Evolutionary conservation across 2,113 vertebrate genomes (phyloP).

Genomic region (Phyllopteryx taeniolatus): DNA sequence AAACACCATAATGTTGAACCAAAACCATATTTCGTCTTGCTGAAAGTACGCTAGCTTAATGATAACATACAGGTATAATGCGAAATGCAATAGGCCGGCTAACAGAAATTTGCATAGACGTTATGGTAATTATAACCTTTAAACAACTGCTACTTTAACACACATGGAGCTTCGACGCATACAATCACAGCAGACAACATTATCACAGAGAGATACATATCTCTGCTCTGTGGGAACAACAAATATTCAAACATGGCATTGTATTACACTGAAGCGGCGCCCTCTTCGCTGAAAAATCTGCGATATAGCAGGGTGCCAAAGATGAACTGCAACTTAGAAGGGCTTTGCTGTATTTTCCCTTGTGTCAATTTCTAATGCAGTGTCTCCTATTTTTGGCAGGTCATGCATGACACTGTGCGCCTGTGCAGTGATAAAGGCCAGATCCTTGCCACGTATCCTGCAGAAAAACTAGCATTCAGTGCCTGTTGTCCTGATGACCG

Average conservation of each 20-base stretch:
- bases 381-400: slow-evolving; percentile 37
- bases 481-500: slow-evolving; percentile 93
- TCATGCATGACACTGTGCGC: slow-evolving; percentile 92
- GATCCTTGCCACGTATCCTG: slow-evolving; percentile 88
- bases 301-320: background rate
- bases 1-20: background rate
- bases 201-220: too few species aligned
- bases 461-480: slow-evolving; percentile 95
- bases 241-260: background rate
- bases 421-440: slow-evolving; percentile 83
- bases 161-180: background rate
- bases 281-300: too few species aligned
- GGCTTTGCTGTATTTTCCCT: background rate
- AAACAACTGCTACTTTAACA: background rate
- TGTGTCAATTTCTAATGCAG: background rate
- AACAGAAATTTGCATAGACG: background rate
- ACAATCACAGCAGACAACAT: background rate
- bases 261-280: too few species aligned
- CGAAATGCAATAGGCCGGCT: too few species aligned
- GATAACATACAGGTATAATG: too few species aligned
- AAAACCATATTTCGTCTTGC: background rate
- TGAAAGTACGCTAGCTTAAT: too few species aligned
- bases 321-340: background rate
- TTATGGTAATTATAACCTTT: background rate
- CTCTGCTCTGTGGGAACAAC: too few species aligned